phyloP scores from a whole-genome alignment of 2,797 vertebrate species.

The Sebastes oblongus region DNA sequence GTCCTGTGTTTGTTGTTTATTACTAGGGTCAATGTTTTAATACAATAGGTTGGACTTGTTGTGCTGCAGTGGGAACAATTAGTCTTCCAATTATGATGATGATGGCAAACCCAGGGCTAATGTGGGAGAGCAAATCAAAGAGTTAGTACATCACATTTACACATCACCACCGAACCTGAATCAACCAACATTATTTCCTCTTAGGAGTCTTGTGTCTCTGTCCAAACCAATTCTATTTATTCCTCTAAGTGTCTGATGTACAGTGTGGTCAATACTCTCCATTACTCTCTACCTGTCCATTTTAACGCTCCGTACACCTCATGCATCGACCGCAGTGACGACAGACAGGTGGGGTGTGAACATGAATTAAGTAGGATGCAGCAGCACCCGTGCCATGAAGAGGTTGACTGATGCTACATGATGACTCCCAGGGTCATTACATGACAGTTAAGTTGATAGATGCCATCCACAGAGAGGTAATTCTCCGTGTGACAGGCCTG shows the following conservation, averaged over 20 bases:
- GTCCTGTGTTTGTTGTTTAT: neutral
- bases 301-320: slow-evolving; percentile 19
- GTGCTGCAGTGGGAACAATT: slow-evolving; percentile 8
- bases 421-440: slow-evolving; percentile 75
- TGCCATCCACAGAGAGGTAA: slow-evolving; percentile 70
- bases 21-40: neutral
- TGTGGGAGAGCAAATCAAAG: slow-evolving; percentile 8
- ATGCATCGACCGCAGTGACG: slow-evolving; percentile 41
- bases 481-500: slow-evolving; percentile 66
- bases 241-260: neutral
- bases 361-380: slow-evolving; percentile 70
- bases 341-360: slow-evolving; percentile 51
- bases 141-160: slow-evolving; percentile 18
- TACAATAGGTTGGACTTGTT: neutral
- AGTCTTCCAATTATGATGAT: slow-evolving; percentile 3
- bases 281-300: slow-evolving; percentile 38
- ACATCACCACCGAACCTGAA: slow-evolving; percentile 31
- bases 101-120: neutral
- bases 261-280: slow-evolving; percentile 34
- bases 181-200: slow-evolving; percentile 25
- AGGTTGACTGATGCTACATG: slow-evolving; percentile 64
- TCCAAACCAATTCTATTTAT: slow-evolving; percentile 31
- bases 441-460: slow-evolving; percentile 75
- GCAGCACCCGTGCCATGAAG: slow-evolving; percentile 11
- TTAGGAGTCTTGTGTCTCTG: slow-evolving; percentile 21